Evolutionary conservation across 2,113 vertebrate species (phyloP), one percentile per base, ranked within the genome.

Genomic region (Athene noctua): DNA sequence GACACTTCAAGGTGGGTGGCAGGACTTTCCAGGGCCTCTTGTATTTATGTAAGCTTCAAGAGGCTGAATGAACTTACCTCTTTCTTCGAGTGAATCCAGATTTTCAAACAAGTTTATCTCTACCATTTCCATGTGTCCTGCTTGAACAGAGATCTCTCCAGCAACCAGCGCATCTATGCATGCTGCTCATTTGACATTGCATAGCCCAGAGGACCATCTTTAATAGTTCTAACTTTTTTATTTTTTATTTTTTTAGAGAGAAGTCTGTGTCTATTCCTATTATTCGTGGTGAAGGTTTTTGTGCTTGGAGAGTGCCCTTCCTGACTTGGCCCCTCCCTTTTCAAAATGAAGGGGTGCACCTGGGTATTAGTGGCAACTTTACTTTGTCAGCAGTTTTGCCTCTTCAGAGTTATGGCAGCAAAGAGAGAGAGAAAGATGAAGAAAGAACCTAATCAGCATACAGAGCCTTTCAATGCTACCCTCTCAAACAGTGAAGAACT

Each of bases 401-500:
- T 98, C 57, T 88, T 98, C 77, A 86, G 96, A 72, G 98, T 97
- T 26, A 97, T 95, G 5, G 97, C 98, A 66, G 98, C 98, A 49
- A 98, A 97, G 96, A 99, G 98, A 90, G 98, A 99, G 92, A 97
- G 98, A 38, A 99, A 98, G 97, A 97, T 93, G 97, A 97, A 75
- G 27, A 98, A 98, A 90, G 98, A 98, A 80, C 96, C 97, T 1
- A 97, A 97, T 25, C 98, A 98, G 88, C 97, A 98, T 47, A 98
- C 98, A 4, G 98, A 99, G 94, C 95, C 98, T 26, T 98, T 97
- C 96, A 99, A 99, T 63, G 74, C 98, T 25, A 99, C 99, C 5
- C 80, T 98, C 22, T 98, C 98, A 71, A 98, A 98, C 98, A 98
- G 98, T 0, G 98, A 99, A 54, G 98, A 99, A 66, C 96, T 98